phyloP scores from a whole-genome alignment of 1,140 invertebrate species.

The Calliphora vicina region DNA sequence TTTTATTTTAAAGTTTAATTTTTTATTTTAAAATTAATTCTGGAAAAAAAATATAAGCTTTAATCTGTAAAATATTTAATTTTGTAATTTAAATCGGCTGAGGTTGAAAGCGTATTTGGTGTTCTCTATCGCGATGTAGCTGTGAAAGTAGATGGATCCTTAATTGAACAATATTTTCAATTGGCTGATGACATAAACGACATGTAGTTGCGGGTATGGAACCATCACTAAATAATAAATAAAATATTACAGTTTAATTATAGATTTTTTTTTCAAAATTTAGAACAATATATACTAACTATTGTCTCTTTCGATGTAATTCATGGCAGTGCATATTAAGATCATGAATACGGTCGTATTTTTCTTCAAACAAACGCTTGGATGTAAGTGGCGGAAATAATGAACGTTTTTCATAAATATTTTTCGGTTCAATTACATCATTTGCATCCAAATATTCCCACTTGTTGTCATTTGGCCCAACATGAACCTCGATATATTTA shows the following conservation, averaged over 20 bases:
- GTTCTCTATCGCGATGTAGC: constrained; percentile 61
- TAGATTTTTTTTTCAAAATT: neutral
- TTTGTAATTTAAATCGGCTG: neutral
- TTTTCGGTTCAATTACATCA: constrained; percentile 59
- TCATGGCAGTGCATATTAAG: constrained; percentile 56
- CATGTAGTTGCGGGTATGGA: constrained; percentile 57
- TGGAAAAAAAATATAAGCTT: too few relatives aligned
- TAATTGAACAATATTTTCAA: constrained; percentile 61
- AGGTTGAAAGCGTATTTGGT: constrained; percentile 48
- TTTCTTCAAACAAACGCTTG: constrained; percentile 53
- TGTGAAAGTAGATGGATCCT: constrained; percentile 65
- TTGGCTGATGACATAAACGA: constrained; percentile 61
- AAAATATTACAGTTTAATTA: neutral
- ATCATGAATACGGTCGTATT: constrained; percentile 40
- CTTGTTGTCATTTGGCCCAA: constrained; percentile 45
- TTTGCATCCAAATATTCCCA: constrained; percentile 63
- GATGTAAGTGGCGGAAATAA: constrained; percentile 69
- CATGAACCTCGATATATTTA: constrained; percentile 56
- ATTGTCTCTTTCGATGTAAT: constrained; percentile 54
- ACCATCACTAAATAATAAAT: constrained; percentile 54
- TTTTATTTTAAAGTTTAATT: too few relatives aligned
- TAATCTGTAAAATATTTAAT: too few relatives aligned
- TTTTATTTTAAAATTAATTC: too few relatives aligned
- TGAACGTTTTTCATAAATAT: constrained; percentile 61
- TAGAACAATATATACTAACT: constrained; percentile 52